These are phyloP conservation scores for Cygnus atratus DNA, from an alignment of 2,113 vertebrate genomes.

Conservation along the genomic window DNA sequence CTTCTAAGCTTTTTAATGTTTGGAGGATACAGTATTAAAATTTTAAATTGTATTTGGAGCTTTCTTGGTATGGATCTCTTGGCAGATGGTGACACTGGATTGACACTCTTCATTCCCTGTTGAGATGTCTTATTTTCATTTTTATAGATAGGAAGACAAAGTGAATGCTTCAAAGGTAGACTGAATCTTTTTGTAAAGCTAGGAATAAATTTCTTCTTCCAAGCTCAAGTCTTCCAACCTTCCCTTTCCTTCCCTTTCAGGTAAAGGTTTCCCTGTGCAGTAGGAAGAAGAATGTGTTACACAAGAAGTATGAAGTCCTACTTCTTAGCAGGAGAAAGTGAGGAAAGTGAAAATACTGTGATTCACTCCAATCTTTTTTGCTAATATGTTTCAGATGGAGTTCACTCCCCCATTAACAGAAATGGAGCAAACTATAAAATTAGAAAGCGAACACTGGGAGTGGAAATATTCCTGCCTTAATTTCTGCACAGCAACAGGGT, in stretches of 20 bases:
- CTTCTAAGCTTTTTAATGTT: conserved; percentile 22
- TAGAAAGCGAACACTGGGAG: background rate
- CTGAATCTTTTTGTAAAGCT: background rate
- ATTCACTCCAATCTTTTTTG: conserved; percentile 25
- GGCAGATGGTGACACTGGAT: background rate
- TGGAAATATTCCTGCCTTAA: background rate
- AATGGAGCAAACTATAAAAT: background rate
- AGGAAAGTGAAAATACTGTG: background rate
- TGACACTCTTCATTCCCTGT: background rate
- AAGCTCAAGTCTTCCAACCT: background rate
- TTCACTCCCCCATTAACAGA: conserved; percentile 3
- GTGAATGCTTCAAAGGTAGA: background rate
- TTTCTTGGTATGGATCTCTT: background rate
- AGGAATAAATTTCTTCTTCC: background rate
- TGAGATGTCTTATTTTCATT: background rate
- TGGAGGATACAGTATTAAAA: conserved; percentile 12
- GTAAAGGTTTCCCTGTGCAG: background rate
- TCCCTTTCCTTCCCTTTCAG: background rate
- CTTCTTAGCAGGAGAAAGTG: conserved; percentile 11
- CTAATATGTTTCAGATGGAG: background rate
- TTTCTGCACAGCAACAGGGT: background rate
- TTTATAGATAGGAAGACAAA: background rate
- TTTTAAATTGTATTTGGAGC: background rate
- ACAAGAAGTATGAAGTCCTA: background rate
- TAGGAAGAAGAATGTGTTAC: background rate